Evolutionary conservation across 1,140 invertebrate species (phyloP), one percentile per base, ranked within the genome.

Genomic region (Drosophila azteca): DNA sequence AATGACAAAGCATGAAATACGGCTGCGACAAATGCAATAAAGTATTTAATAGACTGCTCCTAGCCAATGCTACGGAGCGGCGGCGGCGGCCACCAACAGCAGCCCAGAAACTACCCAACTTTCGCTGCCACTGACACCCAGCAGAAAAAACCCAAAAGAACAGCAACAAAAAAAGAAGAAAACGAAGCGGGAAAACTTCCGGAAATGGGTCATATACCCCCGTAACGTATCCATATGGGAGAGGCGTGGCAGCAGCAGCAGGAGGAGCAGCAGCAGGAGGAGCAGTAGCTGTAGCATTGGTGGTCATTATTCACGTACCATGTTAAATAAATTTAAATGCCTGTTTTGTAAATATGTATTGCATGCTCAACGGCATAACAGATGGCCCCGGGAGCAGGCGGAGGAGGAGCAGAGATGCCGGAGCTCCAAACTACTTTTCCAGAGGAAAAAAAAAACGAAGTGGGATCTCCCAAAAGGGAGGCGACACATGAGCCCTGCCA

Each of bases 21-120:
- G 81, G 77, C 85, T 90, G 78, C 87, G 81, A 85, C 81, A 90
- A 90, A 90, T 90, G 85, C 85, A 90, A 90, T 90, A 90, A 90
- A 90, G 87, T 82, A 90, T 90, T 90, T 90, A 90, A 90, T 90
- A 90, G 85, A 90, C 85, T 90, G 83, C 70, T 85, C 70, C 82
- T 87, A 82, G 83, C 59, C 81, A 44, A 45, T 39, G 11, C 35
- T 39, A 1, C 59, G 60, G 45, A 22, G 53, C 64, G 31, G 48
- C 52, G 17, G 17, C 17, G 17, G 17, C 17, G 0, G 1, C 0
- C 59, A 41, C 48, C n/a, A 45, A 24, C 48, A 41, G 63, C 39
- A 68, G 73, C 64, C 69, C 17, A 20, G 17, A 20, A 20, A 61
- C 72, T 67, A 61, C 7, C 26, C 70, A 67, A 67, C 71, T 74